These are phyloP conservation scores for Watsonalla cultraria DNA, from an alignment of 2,888 invertebrate genomes.

Conservation along the genomic window DNA sequence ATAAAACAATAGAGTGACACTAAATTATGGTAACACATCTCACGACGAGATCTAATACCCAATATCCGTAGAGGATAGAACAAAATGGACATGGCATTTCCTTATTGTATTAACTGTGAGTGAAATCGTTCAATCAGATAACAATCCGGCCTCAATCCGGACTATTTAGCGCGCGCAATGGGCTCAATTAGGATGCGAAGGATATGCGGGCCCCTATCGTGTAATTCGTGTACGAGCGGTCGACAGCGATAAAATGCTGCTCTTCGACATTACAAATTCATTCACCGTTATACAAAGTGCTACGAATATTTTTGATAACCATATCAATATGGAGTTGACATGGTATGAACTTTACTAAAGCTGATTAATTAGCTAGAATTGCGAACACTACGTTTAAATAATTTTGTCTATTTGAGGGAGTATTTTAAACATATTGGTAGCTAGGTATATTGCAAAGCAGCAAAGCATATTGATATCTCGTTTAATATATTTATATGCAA, in stretches of 20 bases:
- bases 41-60: constrained; percentile 30
- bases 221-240: constrained; percentile 32
- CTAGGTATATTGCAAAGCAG: too few species aligned
- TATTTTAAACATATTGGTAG: too few species aligned
- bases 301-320: background rate
- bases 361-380: too few species aligned
- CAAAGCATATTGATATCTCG: too few species aligned
- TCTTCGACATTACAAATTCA: background rate
- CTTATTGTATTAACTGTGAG: constrained; percentile 62
- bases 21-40: background rate
- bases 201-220: constrained; percentile 72
- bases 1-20: background rate
- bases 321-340: background rate
- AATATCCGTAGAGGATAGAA: constrained; percentile 44
- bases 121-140: constrained; percentile 67
- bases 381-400: too few species aligned
- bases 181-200: constrained; percentile 71
- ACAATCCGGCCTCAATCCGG: constrained; percentile 58
- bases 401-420: too few species aligned
- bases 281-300: background rate
- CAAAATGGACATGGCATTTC: constrained; percentile 57
- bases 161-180: constrained; percentile 76
- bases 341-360: too few species aligned
- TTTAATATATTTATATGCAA: too few species aligned
- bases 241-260: constrained; percentile 39